Conservation (phyloP, 2,888 invertebrate species). For the Oscheius sp. region DNA sequence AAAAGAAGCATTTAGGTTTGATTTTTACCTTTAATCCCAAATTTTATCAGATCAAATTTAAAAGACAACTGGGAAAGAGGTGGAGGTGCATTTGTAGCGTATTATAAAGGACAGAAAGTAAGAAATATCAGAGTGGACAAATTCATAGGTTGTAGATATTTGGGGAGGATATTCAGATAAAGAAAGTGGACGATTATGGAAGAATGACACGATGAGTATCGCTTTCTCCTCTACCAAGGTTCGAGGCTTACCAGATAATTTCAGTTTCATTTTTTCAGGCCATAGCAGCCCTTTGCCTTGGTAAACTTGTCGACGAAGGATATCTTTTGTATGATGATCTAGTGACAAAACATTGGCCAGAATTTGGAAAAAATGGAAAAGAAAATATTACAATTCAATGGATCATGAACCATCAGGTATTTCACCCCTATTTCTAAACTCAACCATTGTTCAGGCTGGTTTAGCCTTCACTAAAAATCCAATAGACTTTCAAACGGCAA, state of each 20-base stretch:
- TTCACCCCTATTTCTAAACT: not conserved
- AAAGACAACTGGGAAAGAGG: constrained; percentile 65
- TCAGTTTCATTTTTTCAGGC: no score
- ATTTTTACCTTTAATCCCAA: not conserved
- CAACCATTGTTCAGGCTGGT: constrained; percentile 64
- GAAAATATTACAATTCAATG: constrained; percentile 70
- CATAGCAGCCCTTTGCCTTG: constrained; percentile 59
- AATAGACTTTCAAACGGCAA: constrained; percentile 66
- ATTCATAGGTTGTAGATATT: constrained; percentile 71
- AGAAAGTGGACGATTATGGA: constrained; percentile 55
- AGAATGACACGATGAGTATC: constrained; percentile 55
- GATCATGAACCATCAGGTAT: constrained; percentile 55
- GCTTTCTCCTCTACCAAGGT: constrained; percentile 35
- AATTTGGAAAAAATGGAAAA: constrained; percentile 72
- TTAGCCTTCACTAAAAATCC: constrained; percentile 69
- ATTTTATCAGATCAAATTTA: constrained; percentile 51
- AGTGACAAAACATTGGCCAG: constrained; percentile 72
- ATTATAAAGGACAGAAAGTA: constrained; percentile 68
- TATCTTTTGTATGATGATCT: constrained; percentile 70
- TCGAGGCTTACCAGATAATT: not conserved
- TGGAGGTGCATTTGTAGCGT: constrained; percentile 71
- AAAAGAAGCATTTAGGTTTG: constrained; percentile 11
- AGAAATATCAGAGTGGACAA: no score
- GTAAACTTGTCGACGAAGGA: constrained; percentile 71
- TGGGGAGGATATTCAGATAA: constrained; percentile 72